Percentiles rank a stretch among this genome's conserved stretches.
Evolutionary conservation across 1,140 invertebrate genomes (phyloP).

Genomic region (Bombus cullumanus): DNA sequence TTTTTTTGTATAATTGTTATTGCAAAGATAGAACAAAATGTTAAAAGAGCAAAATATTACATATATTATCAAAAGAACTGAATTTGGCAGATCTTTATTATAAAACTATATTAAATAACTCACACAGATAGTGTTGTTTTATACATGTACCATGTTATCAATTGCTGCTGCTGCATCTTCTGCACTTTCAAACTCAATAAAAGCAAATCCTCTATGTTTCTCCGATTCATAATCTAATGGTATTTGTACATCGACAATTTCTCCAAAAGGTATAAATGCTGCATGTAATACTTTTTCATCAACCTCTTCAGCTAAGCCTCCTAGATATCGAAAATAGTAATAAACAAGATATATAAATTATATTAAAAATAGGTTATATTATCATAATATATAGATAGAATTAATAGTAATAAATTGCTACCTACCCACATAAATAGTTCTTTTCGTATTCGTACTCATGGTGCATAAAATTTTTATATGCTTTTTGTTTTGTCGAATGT

Average conservation of each 20-base stretch:
- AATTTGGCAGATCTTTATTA: background rate
- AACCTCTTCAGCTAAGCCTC: conserved; percentile 98
- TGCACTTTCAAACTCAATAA: conserved; percentile 97
- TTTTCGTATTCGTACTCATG: conserved; percentile 86
- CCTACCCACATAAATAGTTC: conserved; percentile 89
- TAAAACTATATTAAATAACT: conserved; percentile 32
- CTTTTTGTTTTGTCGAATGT: background rate
- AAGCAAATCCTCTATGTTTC: conserved; percentile 98
- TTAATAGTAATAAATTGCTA: background rate
- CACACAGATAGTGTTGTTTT: conserved; percentile 26
- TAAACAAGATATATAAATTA: background rate
- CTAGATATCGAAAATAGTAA: conserved; percentile 75
- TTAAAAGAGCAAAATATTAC: background rate
- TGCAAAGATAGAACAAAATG: background rate
- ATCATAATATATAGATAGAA: background rate
- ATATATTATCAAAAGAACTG: background rate
- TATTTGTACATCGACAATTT: conserved; percentile 98
- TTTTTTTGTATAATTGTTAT: conserved; percentile 1
- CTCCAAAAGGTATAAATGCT: conserved; percentile 99
- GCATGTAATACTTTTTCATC: conserved; percentile 97
- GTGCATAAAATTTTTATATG: conserved; percentile 17
- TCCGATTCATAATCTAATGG: conserved; percentile 99
- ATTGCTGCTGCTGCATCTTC: conserved; percentile 98
- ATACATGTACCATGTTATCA: conserved; percentile 96
- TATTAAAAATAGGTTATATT: conserved; percentile 15